Conservation (phyloP, 2,888 invertebrate species). For the Dynastes maya region DNA sequence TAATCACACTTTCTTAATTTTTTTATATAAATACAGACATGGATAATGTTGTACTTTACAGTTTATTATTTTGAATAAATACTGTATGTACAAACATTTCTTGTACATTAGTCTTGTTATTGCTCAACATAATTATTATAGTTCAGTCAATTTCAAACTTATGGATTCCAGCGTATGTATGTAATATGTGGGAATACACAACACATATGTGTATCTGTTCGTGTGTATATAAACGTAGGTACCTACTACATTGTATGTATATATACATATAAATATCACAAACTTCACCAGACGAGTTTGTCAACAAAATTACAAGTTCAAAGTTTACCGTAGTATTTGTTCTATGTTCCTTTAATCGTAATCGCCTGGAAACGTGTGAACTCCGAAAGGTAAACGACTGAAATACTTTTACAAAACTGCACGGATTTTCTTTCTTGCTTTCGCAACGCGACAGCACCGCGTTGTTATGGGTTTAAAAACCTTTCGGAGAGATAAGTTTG, state of each 20-base stretch:
- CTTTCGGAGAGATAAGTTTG: constrained; percentile 32
- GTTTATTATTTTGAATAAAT: too few relatives aligned
- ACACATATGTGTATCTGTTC: too few relatives aligned
- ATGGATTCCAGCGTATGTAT: not conserved
- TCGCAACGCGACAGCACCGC: constrained; percentile 9
- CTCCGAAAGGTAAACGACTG: constrained; percentile 44
- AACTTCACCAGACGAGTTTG: constrained; percentile 44
- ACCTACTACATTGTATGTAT: not conserved
- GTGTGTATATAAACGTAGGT: constrained; percentile 3
- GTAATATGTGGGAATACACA: not conserved
- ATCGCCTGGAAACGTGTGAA: constrained; percentile 45
- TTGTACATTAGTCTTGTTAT: too few relatives aligned
- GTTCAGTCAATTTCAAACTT: too few relatives aligned
- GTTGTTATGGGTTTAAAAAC: constrained; percentile 42
- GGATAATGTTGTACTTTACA: too few relatives aligned
- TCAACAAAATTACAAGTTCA: constrained; percentile 48
- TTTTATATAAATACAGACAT: too few relatives aligned
- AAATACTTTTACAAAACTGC: constrained; percentile 47
- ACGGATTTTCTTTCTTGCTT: constrained; percentile 39
- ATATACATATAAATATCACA: constrained; percentile 2
- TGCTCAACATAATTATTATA: too few relatives aligned
- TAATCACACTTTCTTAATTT: too few relatives aligned
- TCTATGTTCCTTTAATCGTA: constrained; percentile 43
- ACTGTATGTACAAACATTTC: too few relatives aligned
- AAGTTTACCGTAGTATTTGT: constrained; percentile 44